Evolutionary conservation across 1,140 invertebrate genomes (phyloP).

Genomic region (Drosophila truncata): DNA sequence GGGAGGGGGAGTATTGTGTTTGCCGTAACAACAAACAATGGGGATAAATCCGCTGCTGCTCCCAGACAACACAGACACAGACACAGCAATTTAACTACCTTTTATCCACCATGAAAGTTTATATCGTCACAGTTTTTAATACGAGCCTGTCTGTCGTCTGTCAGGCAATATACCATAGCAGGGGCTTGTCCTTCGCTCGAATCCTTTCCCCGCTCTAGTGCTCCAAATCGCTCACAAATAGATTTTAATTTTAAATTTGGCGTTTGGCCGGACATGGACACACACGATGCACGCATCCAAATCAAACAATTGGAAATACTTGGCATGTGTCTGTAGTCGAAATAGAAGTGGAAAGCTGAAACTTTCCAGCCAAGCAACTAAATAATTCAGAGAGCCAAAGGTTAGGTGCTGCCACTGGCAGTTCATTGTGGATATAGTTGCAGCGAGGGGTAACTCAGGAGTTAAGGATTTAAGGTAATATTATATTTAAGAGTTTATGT

Average conservation of each 20-base stretch:
- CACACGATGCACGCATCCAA: slow-evolving; percentile 43
- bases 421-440: slow-evolving; percentile 39
- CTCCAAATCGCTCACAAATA: slow-evolving; percentile 56
- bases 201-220: slow-evolving; percentile 7
- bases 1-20: slow-evolving; percentile 24
- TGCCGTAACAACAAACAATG: slow-evolving; percentile 56
- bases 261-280: slow-evolving; percentile 20
- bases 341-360: slow-evolving; percentile 27
- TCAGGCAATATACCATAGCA: slow-evolving; percentile 29
- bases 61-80: neutral
- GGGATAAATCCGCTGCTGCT: slow-evolving; percentile 33
- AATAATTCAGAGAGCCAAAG: slow-evolving; percentile 56
- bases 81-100: slow-evolving; percentile 49
- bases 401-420: slow-evolving; percentile 37
- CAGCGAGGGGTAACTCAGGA: slow-evolving; percentile 26
- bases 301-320: slow-evolving; percentile 55
- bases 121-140: slow-evolving; percentile 58
- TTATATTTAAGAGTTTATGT: neutral
- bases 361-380: slow-evolving; percentile 44
- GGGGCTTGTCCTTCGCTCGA: neutral
- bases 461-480: neutral
- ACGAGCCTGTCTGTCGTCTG: slow-evolving; percentile 31
- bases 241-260: slow-evolving; percentile 65
- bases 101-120: slow-evolving; percentile 42
- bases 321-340: slow-evolving; percentile 55